Percentiles rank a stretch among this genome's conserved stretches.
These are phyloP conservation scores for Epinotia brunnichana DNA, from an alignment of 2,888 invertebrate species.

Conservation along the genomic window DNA sequence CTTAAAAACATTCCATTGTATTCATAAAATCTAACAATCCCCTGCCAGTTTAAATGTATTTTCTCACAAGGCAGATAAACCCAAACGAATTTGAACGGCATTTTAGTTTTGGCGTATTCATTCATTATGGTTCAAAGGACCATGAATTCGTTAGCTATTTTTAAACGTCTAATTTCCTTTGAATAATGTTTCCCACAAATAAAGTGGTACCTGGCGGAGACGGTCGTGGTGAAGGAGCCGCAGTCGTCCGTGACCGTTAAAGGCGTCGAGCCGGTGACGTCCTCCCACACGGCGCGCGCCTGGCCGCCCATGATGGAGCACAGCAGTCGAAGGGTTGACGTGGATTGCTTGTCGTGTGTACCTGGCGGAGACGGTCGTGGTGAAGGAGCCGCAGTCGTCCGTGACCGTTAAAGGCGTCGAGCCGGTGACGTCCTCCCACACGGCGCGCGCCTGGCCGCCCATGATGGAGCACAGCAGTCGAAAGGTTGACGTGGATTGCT, in stretches of 20 bases:
- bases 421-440: slow-evolving; percentile 99
- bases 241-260: slow-evolving; percentile 98
- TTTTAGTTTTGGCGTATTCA: too few species aligned
- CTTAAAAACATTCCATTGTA: not conserved
- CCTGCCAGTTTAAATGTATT: too few species aligned
- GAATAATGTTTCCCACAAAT: not conserved
- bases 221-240: slow-evolving; percentile 99
- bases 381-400: slow-evolving; percentile 98
- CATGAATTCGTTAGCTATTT: too few species aligned
- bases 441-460: slow-evolving; percentile 97
- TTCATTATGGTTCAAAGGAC: too few species aligned
- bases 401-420: slow-evolving; percentile 98
- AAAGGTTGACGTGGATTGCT: slow-evolving; percentile 83
- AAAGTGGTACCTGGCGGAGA: slow-evolving; percentile 88
- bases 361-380: slow-evolving; percentile 98
- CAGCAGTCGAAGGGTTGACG: slow-evolving; percentile 89
- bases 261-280: slow-evolving; percentile 99
- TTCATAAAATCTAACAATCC: too few species aligned
- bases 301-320: slow-evolving; percentile 99
- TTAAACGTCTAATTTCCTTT: too few species aligned
- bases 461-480: slow-evolving; percentile 97
- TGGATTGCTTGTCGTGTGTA: slow-evolving; percentile 66
- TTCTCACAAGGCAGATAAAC: too few species aligned
- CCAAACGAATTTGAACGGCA: too few species aligned
- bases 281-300: slow-evolving; percentile 99